phyloP scores from a whole-genome alignment of 2,797 vertebrate genomes.

The Pangasius krempfi region DNA sequence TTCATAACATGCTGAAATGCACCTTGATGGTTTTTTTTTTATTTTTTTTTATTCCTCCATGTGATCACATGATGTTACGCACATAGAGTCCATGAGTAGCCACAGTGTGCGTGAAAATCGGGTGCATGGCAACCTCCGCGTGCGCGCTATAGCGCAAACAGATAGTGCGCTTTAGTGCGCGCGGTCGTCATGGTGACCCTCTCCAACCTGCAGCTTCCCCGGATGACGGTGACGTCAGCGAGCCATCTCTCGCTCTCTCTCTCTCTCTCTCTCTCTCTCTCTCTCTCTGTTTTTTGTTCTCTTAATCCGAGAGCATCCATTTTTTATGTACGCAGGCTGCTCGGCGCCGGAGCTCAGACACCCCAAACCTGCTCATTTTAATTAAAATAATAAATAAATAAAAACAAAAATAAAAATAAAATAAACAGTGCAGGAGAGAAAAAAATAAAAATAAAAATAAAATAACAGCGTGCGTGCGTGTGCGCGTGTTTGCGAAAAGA shows the following conservation, averaged over 20 bases:
- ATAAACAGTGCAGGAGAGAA: not conserved
- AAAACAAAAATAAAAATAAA: not conserved
- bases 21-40: not conserved
- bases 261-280: not conserved
- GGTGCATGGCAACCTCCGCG: not conserved
- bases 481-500: slow-evolving; percentile 2
- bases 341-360: slow-evolving; percentile 60
- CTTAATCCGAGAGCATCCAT: slow-evolving; percentile 73
- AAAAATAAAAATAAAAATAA: not conserved
- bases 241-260: slow-evolving; percentile 70
- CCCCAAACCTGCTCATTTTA: not conserved
- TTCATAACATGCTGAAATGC: not conserved
- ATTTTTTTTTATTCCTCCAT: no score
- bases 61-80: not conserved
- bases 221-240: slow-evolving; percentile 79
- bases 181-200: slow-evolving; percentile 58
- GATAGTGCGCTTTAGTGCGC: not conserved
- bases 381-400: not conserved
- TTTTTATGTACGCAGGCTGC: slow-evolving; percentile 67
- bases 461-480: not conserved
- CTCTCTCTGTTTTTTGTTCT: slow-evolving; percentile 57
- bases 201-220: slow-evolving; percentile 73
- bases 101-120: not conserved
- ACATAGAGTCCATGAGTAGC: not conserved
- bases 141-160: not conserved